Evolutionary conservation across 2,888 invertebrate species (phyloP), one percentile per base, ranked within the genome.

Genomic region (Drosophila fulvimacula): DNA sequence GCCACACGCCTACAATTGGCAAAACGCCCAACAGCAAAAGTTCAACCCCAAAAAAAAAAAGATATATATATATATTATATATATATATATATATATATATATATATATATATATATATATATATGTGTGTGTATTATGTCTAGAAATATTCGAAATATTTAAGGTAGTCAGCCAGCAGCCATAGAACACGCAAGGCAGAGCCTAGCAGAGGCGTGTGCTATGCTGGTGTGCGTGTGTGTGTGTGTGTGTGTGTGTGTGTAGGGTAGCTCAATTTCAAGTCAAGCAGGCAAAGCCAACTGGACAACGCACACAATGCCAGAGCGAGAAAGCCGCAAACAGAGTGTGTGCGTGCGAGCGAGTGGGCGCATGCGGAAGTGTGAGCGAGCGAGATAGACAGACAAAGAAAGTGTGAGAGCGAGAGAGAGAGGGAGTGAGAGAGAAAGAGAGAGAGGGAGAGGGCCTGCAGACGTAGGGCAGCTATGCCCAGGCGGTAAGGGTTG

Each of bases 81-180:
- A 27, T 27, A 4, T 27, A 27, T 7, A 7, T 30, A 30, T 6
- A 58, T 30, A 30, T 30, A 27, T 3, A 3, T 27, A 27, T 27
- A 27, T 27, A 27, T 27, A 27, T 27, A 27, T 27, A 27, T 27
- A 27, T 27, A 27, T 27, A 4, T 27, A 27, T 7, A 7, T 30
- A 30, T 6, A 58, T 57, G 58, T 60, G 53, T 73, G 56, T 72
- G 57, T 64, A 62, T 73, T 76, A 62, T 60, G 69, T 68, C 60
- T 78, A 68, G 75, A 69, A 82, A 79, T 78, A 81, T 79, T 72
- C 73, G 73, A 83, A 85, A 85, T 83, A 85, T 82, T 79, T 73
- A 62, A 74, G 65, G 68, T 52, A 55, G 49, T 66, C 19, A 34
- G 64, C 41, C 19, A 34, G 64, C 41, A 48, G 57, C 39, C 57